These are phyloP conservation scores for Girardinus metallicus DNA, from an alignment of 2,797 vertebrate species.

Conservation along the genomic window DNA sequence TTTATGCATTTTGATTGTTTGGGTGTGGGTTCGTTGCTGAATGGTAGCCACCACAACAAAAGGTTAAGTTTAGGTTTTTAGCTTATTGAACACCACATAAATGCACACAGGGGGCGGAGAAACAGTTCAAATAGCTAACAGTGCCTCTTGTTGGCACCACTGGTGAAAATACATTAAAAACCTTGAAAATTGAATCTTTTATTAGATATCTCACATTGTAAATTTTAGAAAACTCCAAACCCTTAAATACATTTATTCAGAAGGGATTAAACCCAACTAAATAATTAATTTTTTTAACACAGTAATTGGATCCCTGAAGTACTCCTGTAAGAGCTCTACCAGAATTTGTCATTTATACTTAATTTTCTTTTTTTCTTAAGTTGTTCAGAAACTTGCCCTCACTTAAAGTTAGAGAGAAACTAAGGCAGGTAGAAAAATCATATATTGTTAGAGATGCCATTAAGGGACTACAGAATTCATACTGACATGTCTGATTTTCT, in stretches of 20 bases:
- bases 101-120: background rate
- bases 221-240: background rate
- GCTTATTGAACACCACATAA: background rate
- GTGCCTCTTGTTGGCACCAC: background rate
- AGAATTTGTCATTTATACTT: background rate
- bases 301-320: background rate
- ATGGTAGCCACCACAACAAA: background rate
- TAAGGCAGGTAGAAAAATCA: background rate
- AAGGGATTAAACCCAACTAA: background rate
- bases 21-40: too few species aligned
- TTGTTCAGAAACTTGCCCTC: too few species aligned
- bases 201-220: background rate
- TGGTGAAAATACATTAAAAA: background rate
- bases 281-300: background rate
- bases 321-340: background rate
- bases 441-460: background rate
- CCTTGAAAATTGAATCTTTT: background rate
- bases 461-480: constrained; percentile 19
- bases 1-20: background rate
- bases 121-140: background rate
- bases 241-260: background rate
- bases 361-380: too few species aligned
- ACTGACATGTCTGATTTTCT: background rate
- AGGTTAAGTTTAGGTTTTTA: background rate
- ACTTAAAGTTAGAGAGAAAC: too few species aligned